Base-by-base conservation (phyloP, 2,888 invertebrate genomes). In the Lutraria lutraria region DNA sequence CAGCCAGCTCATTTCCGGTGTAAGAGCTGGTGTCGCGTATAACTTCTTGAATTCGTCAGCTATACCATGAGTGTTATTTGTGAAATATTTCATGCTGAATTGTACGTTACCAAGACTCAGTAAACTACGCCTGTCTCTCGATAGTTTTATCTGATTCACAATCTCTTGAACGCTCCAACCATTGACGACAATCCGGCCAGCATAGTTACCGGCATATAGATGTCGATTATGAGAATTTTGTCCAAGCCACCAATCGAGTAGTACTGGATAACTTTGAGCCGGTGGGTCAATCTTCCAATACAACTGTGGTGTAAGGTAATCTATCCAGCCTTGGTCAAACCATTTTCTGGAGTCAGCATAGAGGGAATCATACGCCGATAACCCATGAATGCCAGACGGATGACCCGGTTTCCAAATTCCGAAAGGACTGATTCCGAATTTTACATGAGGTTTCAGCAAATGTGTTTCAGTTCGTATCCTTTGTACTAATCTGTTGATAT, bases 271-370 rank as follows among this genome's bases (percentile, higher is more conserved):
- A 88, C 95, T 96, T 90, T 96, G 96, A 34, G 93, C 93, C 0
- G 95, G 94, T 3, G 95, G 94, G 85, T 94, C 95, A 52, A 96
- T 95, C 83, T 89, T 52, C 96, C 96, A 96, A 93, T 96, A 96
- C 12, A 96, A 92, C 89, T 96, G 96, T 12, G 96, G 96, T 0
- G 95, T 87, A 12, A 96, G 81, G 89, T 95, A 95, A 85, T 96
- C 96, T 80, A 96, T 86, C 95, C 95, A 95, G 0, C 95, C 96
- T 25, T 94, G 88, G 80, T 91, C 80, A 43, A 96, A 88, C 96
- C 96, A 96, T 85, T 93, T 93, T 88, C 92, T 93, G 29, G 95
- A 92, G 90, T 96, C 96, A 8, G 95, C 95, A 91, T 94, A 96
- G 56, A 95, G 89, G 29, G 89, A 92, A 81, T 92, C 92, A 89